Percentiles rank a stretch among this genome's conserved stretches.
Conservation (phyloP, 2,888 invertebrate species). For the Heliothis peltigera region DNA sequence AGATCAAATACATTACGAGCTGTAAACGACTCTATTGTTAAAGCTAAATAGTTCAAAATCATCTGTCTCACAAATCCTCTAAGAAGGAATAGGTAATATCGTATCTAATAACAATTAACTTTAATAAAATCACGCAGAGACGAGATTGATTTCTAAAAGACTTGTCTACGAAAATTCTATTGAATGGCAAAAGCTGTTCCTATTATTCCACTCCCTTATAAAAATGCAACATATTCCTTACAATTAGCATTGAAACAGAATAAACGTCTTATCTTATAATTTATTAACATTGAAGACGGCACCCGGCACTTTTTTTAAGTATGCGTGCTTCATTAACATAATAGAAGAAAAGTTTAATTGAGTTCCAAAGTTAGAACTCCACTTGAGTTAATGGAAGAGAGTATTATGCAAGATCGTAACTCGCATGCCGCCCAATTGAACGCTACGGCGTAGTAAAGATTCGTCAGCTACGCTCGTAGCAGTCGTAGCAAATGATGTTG, state of each 20-base stretch:
- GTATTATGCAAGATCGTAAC: constrained; percentile 68
- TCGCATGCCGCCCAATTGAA: constrained; percentile 64
- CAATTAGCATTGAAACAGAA: constrained; percentile 54
- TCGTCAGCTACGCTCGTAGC: constrained; percentile 56
- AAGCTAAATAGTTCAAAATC: background rate
- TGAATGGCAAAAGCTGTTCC: constrained; percentile 18
- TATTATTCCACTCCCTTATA: constrained; percentile 42
- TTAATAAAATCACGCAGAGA: constrained; percentile 33
- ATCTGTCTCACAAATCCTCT: background rate
- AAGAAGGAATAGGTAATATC: constrained; percentile 6
- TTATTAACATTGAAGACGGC: constrained; percentile 55
- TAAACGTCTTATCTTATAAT: constrained; percentile 59
- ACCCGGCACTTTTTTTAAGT: constrained; percentile 58
- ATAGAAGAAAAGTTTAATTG: constrained; percentile 76
- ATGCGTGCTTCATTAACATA: constrained; percentile 70
- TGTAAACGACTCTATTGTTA: background rate
- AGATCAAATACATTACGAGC: background rate
- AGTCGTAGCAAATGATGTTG: constrained; percentile 58
- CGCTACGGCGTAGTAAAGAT: constrained; percentile 58
- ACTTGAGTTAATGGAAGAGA: constrained; percentile 66
- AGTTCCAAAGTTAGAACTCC: constrained; percentile 68
- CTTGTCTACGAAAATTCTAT: constrained; percentile 4
- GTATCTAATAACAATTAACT: constrained; percentile 25
- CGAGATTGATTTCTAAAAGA: constrained; percentile 27
- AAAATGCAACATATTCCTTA: constrained; percentile 47